phyloP scores from a whole-genome alignment of 1,140 invertebrate species.

The Andricus grossulariae region DNA sequence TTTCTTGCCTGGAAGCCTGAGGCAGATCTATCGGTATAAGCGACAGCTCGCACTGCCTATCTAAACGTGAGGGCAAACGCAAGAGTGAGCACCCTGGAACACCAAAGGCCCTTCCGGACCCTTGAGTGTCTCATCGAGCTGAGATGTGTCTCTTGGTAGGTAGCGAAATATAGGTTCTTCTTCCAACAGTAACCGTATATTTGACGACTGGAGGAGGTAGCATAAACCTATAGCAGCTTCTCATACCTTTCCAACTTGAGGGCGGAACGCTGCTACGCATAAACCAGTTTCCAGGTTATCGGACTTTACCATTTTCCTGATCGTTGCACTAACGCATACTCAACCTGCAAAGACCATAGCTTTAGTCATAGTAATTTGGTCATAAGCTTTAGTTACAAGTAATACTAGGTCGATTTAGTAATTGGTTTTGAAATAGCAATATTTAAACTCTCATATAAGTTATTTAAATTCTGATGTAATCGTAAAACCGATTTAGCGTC shows the following conservation, averaged over 20 bases:
- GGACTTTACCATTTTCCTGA: slow-evolving; percentile 68
- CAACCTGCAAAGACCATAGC: slow-evolving; percentile 40
- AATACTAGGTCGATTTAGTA: too few species aligned
- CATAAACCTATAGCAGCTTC: slow-evolving; percentile 52
- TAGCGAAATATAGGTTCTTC: slow-evolving; percentile 14
- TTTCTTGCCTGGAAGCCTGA: not conserved
- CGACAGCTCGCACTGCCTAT: slow-evolving; percentile 49
- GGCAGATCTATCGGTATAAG: slow-evolving; percentile 55
- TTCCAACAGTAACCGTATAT: slow-evolving; percentile 50
- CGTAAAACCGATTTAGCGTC: too few species aligned
- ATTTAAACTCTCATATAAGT: too few species aligned
- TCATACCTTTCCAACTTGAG: slow-evolving; percentile 39
- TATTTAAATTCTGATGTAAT: too few species aligned
- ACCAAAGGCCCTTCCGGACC: slow-evolving; percentile 35
- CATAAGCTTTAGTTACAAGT: too few species aligned
- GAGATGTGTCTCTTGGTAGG: slow-evolving; percentile 24
- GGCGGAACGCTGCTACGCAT: slow-evolving; percentile 64
- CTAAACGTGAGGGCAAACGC: slow-evolving; percentile 42
- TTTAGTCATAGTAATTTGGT: too few species aligned
- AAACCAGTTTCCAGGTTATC: slow-evolving; percentile 74
- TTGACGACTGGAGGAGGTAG: slow-evolving; percentile 53
- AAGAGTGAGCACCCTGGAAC: slow-evolving; percentile 17
- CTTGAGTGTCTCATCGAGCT: slow-evolving; percentile 9
- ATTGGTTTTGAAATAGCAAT: too few species aligned
- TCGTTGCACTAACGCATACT: slow-evolving; percentile 61